Base-by-base conservation (phyloP, 2,888 invertebrate genomes). In the Agrotis ipsilon region DNA sequence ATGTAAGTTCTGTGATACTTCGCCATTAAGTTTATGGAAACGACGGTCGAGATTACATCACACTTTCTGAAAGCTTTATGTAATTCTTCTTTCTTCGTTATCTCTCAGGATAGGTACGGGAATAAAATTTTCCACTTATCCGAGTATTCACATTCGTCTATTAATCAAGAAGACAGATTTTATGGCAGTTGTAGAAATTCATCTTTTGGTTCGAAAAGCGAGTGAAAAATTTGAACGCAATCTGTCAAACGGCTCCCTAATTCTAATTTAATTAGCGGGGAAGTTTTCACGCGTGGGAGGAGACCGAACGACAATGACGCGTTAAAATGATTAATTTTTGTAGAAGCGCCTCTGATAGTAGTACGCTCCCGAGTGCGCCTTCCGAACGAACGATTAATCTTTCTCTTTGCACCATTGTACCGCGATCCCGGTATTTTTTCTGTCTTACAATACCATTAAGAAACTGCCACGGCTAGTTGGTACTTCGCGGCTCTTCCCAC, bases 1-100 rank as follows among this genome's bases (percentile, higher is more conserved):
- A 95, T 96, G 95, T 96, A 95, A 95, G 93, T 96, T 96, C 94
- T 93, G 93, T 95, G 94, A 95, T 95, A 96, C 95, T 95, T 95
- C 92, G 93, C 96, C 92, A 93, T 96, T 96, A 96, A 95, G 93
- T 96, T 96, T 96, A 95, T 96, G 96, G 94, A 94, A 95, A 95
- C 94, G 94, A 93, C 91, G 90, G 92, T 88, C 89, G 92, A 94
- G 95, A 96, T 96, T 95, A 95, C 93, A 95, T 95, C 95, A 94
- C 94, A 94, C 94, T 94, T 93, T 94, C 93, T 92, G 94, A 94
- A 92, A 95, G 95, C 94, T 95, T 95, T 94, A 92, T 92, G 94
- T 94, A 93, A 94, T 95, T 93, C 92, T 91, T 92, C 92, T 90
- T 90, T 91, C 89, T 89, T 82, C 89, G 90, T 91, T 92, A 91